Evolutionary conservation across 2,113 vertebrate species (phyloP).

Genomic region (Illadopsis cleaveri): DNA sequence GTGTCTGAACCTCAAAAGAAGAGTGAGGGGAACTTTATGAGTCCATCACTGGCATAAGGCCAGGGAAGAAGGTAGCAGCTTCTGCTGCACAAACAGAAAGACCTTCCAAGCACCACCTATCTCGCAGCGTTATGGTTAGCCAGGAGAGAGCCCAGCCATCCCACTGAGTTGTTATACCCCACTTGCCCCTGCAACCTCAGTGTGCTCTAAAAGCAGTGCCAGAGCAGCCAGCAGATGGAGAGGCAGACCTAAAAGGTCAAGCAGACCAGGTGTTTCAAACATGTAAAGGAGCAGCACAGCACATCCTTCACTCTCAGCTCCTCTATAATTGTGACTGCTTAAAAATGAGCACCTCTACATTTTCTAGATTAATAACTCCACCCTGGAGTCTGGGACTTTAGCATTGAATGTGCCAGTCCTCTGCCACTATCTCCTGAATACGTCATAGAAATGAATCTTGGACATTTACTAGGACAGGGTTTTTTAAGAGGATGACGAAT

Average conservation of each 20-base stretch:
- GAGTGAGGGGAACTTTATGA: not conserved
- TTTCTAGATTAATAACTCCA: not conserved
- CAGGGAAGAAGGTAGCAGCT: not conserved
- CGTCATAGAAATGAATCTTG: not conserved
- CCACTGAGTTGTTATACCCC: not conserved
- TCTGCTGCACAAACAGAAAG: not conserved
- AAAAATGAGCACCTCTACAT: not conserved
- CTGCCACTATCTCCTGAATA: not conserved
- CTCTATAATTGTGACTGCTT: not conserved
- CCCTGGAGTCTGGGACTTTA: not conserved
- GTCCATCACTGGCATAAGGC: not conserved
- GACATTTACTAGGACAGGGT: not conserved
- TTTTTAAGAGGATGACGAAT: not conserved
- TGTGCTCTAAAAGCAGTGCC: not conserved
- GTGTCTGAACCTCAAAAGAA: not conserved
- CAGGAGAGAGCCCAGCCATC: not conserved
- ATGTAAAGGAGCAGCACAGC: accelerated
- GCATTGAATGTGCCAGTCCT: not conserved
- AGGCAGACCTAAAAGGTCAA: not conserved
- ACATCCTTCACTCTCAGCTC: not conserved
- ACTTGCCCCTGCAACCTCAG: not conserved
- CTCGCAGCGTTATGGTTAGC: not conserved
- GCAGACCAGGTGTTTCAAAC: not conserved
- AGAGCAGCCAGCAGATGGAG: not conserved
- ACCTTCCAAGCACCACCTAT: not conserved